These are phyloP conservation scores for Sipha maydis DNA, from an alignment of 2,888 invertebrate species.

Conservation along the genomic window DNA sequence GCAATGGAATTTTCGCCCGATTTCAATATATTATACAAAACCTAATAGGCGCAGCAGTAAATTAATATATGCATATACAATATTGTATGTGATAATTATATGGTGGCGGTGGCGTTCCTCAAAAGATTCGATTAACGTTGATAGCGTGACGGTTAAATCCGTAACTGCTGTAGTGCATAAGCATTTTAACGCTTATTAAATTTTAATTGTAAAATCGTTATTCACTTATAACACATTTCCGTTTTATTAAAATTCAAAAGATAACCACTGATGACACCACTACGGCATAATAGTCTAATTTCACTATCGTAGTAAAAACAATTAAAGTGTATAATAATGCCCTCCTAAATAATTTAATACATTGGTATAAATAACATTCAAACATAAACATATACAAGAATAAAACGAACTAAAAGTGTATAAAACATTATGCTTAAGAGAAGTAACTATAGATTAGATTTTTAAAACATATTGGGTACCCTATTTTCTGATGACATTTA, in stretches of 20 bases:
- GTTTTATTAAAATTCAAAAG: neutral
- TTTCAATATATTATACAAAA: neutral
- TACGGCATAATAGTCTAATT: neutral
- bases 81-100: too few species aligned
- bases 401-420: neutral
- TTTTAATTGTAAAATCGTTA: constrained; percentile 11
- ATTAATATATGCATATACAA: neutral
- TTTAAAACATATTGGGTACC: neutral
- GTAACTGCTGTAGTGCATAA: neutral
- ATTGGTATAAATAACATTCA: neutral
- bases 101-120: neutral
- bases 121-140: neutral
- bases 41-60: neutral
- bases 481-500: neutral
- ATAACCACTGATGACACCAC: neutral
- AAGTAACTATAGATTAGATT: neutral
- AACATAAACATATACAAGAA: neutral
- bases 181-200: constrained; percentile 9
- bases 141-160: neutral
- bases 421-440: neutral
- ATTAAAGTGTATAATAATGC: neutral
- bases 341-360: too few species aligned
- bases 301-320: neutral
- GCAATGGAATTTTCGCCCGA: neutral
- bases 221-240: neutral